These are phyloP conservation scores for Aplidium turbinatum DNA, from an alignment of 23 tunicate species.

Conservation along the genomic window DNA sequence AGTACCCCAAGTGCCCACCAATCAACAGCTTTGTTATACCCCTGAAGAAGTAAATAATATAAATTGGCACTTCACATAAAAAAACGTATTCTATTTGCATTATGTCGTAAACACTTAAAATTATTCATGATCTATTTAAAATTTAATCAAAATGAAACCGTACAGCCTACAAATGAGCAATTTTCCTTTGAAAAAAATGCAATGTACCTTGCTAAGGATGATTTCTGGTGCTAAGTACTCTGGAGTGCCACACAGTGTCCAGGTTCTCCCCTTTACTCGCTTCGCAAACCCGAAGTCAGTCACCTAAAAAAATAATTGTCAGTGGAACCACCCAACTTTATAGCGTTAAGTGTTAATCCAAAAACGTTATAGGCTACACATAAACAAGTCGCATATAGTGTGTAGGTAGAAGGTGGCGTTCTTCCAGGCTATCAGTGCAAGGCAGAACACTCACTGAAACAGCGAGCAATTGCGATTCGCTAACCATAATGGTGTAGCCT, in stretches of 20 bases:
- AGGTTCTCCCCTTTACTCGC: conserved; percentile 98
- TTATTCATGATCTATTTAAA: neutral
- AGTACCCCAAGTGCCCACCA: conserved; percentile 99
- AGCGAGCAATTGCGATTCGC: too few relatives aligned
- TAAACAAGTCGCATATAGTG: too few relatives aligned
- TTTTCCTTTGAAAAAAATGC: neutral
- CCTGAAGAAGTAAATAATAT: conserved; percentile 66
- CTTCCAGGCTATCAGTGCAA: too few relatives aligned
- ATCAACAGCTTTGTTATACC: conserved; percentile 99
- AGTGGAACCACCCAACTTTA: too few relatives aligned
- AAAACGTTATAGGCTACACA: too few relatives aligned
- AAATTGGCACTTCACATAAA: neutral
- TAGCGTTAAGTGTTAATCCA: too few relatives aligned
- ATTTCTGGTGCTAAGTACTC: conserved; percentile 99
- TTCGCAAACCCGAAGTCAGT: conserved; percentile 99
- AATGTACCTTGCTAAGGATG: conserved; percentile 91
- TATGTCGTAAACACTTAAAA: too few relatives aligned
- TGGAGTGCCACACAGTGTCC: conserved; percentile 99
- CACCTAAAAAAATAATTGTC: too few relatives aligned
- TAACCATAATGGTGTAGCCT: too few relatives aligned
- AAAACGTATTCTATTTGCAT: neutral
- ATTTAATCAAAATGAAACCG: neutral
- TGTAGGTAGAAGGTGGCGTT: too few relatives aligned
- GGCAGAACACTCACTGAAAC: too few relatives aligned
- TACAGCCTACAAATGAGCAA: neutral